Evolutionary conservation across 1,140 invertebrate species (phyloP).

Genomic region (Tenebrio molitor): DNA sequence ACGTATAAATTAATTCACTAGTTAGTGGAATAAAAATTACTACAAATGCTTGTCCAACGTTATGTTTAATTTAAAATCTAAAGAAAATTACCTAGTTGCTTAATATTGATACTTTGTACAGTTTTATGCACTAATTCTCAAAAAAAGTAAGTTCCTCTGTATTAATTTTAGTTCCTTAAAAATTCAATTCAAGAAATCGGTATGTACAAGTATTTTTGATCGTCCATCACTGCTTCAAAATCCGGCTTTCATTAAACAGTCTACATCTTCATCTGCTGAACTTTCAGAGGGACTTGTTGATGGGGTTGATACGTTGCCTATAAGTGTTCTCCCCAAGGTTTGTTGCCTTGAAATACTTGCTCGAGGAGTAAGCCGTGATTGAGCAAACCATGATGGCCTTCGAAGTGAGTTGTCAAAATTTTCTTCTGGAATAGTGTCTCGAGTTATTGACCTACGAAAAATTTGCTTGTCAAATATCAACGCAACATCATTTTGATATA

Average conservation of each 20-base stretch:
- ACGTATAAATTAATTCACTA: too few relatives aligned
- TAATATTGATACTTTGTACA: too few relatives aligned
- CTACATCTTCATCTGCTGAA: conserved; percentile 60
- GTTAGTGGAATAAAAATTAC: too few relatives aligned
- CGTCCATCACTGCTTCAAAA: conserved; percentile 56
- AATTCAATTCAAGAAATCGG: too few relatives aligned
- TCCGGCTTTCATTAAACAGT: conserved; percentile 64
- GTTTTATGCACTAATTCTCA: too few relatives aligned
- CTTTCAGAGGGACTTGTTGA: conserved; percentile 56
- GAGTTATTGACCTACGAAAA: conserved; percentile 61
- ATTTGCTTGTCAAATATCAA: background rate
- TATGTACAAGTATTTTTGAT: conserved; percentile 40
- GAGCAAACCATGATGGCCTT: conserved; percentile 61
- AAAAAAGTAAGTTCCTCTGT: too few relatives aligned
- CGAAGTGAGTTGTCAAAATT: conserved; percentile 54
- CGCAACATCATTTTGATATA: too few relatives aligned
- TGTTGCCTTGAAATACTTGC: conserved; percentile 57
- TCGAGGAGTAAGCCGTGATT: conserved; percentile 46
- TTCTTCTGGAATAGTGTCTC: conserved; percentile 65
- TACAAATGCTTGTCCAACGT: too few relatives aligned
- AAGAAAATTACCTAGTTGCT: too few relatives aligned
- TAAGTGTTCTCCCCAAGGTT: conserved; percentile 60
- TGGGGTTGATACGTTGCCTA: conserved; percentile 62
- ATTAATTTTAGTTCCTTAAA: too few relatives aligned
- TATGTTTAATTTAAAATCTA: too few relatives aligned